Evolutionary conservation across 2,113 vertebrate genomes (phyloP).

Genomic region (Eurypyga helias): DNA sequence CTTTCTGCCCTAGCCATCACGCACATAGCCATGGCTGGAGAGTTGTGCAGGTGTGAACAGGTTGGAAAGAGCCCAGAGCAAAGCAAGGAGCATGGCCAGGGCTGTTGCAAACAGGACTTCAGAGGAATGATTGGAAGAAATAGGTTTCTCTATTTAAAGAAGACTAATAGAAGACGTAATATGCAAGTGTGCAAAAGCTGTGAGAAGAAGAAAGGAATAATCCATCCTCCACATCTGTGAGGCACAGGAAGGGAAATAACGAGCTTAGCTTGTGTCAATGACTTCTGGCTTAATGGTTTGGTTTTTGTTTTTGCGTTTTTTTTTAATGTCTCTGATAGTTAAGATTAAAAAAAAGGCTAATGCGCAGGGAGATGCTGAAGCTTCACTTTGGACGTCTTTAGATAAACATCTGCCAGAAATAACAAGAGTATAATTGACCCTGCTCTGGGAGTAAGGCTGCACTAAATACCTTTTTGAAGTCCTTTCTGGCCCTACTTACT

Average conservation of each 20-base stretch:
- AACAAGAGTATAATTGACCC: slow-evolving; percentile 12
- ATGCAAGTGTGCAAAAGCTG: slow-evolving; percentile 1
- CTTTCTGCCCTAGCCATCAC: not conserved
- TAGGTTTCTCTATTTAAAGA: not conserved
- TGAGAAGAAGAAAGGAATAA: slow-evolving; percentile 3
- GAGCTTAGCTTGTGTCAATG: not conserved
- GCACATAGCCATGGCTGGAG: not conserved
- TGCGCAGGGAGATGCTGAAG: not conserved
- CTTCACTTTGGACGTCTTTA: slow-evolving; percentile 13
- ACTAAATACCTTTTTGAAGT: slow-evolving; percentile 12
- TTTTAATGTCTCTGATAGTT: not conserved
- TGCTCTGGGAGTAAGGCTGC: not conserved
- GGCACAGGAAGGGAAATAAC: slow-evolving; percentile 3
- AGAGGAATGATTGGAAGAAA: not conserved
- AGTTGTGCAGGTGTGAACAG: not conserved
- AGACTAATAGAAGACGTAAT: not conserved
- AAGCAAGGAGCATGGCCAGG: not conserved
- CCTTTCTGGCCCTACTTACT: not conserved
- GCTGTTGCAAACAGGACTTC: not conserved
- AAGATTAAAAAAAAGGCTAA: slow-evolving; percentile 1
- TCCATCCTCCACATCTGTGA: not conserved
- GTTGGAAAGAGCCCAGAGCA: not conserved
- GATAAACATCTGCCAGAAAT: slow-evolving; percentile 46
- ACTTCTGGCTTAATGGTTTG: not conserved
- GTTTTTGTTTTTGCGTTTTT: no score